Evolutionary conservation across 2,888 invertebrate species (phyloP), one percentile per base, ranked within the genome.

Genomic region (Lasius platythorax): DNA sequence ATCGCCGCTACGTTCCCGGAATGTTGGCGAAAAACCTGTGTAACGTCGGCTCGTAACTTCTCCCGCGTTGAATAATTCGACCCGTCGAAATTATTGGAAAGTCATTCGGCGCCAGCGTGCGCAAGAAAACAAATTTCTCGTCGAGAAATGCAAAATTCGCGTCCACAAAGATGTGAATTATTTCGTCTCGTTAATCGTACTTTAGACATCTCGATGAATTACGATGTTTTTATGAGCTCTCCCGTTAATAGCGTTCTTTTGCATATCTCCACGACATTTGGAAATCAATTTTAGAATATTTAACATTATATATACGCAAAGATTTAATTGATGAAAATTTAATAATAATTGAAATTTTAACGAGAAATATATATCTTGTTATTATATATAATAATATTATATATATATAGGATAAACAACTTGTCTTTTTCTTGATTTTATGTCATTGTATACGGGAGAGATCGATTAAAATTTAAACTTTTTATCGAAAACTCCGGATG

Each of bases 61-160:
- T 56, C 18, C 61, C 46, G 8, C 61, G 73, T 73, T 81, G 79
- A 73, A 81, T 81, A 81, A 81, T 81, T 50, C 79, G 79, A 81
- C 37, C 61, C 37, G 72, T 79, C 72, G 73, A 61, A 81, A 81
- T 81, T 81, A 81, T 81, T 81, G 79, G 79, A 81, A 81, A 81
- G 79, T 61, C 79, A 81, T 81, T 81, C 72, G 72, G 56, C 33
- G 30, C 18, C 53, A 23, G 11, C 12, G 61, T 28, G 72, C n/a
- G 73, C 46, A 73, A 79, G 73, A 68, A 81, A 73, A 46, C 73
- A 70, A 72, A 81, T 61, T 61, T 53, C n/a, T n/a, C 37, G 37
- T 23, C 37, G 61, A 61, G 79, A 72, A 72, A 73, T 46, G 79
- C 61, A 46, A 30, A 72, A 79, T 72, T 58, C 43, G 46, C 79